Conservation (phyloP, 1,140 invertebrate genomes). For the Dufourea novaeangliae region DNA sequence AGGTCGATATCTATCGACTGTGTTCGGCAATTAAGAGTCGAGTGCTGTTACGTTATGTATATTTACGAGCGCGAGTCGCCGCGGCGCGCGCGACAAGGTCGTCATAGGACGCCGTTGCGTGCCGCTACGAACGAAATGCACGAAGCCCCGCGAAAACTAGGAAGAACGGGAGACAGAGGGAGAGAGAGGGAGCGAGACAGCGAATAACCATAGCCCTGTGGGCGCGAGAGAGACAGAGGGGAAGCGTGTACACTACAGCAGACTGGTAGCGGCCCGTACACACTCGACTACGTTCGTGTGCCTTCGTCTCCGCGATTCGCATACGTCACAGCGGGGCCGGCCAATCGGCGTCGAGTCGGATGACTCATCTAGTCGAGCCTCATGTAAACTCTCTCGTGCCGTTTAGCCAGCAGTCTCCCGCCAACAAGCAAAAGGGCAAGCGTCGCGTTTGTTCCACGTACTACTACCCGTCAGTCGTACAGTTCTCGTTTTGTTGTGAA, state of each 20-base stretch:
- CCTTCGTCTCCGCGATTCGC: conserved; percentile 46
- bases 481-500: conserved; percentile 5
- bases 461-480: conserved; percentile 6
- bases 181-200: background rate
- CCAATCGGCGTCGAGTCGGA: conserved; percentile 65
- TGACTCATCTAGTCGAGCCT: conserved; percentile 73
- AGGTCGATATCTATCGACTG: conserved; percentile 9
- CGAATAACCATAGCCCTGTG: background rate
- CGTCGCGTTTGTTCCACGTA: conserved; percentile 39
- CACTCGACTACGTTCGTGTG: conserved; percentile 49
- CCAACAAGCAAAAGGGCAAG: conserved; percentile 54
- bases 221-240: background rate
- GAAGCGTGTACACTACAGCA: background rate
- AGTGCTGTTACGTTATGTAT: conserved; percentile 46
- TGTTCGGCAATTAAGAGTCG: conserved; percentile 35
- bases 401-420: conserved; percentile 68
- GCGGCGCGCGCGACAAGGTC: conserved; percentile 44
- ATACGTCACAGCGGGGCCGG: conserved; percentile 67
- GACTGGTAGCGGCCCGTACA: background rate
- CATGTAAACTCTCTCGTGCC: conserved; percentile 72
- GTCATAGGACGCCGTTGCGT: conserved; percentile 52
- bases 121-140: conserved; percentile 41
- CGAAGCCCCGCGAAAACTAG: conserved; percentile 45
- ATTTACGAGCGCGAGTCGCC: conserved; percentile 34
- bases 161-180: conserved; percentile 13